Conservation (phyloP, 2,888 invertebrate species). For the Phanerotoma sp. region DNA sequence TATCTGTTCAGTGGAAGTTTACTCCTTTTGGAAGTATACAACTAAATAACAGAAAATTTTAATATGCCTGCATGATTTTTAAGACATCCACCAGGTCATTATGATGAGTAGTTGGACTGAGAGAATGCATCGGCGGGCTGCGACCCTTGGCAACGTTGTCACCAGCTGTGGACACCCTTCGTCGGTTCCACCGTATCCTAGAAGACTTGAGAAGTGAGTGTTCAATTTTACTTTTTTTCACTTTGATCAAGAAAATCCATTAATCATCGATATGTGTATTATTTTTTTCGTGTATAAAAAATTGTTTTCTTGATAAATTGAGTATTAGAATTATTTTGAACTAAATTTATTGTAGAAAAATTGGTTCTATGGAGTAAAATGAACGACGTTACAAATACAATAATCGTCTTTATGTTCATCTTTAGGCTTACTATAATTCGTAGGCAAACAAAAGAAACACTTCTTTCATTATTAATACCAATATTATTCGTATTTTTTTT, state of each 20-base stretch:
- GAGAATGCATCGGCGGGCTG: conserved; percentile 88
- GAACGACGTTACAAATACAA: no score
- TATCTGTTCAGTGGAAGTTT: not conserved
- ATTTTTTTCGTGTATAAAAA: not conserved
- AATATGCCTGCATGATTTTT: conserved; percentile 9
- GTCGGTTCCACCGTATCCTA: conserved; percentile 71
- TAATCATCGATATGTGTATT: no score
- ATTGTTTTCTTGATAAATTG: not conserved
- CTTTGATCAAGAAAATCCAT: no score
- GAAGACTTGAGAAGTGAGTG: conserved; percentile 73
- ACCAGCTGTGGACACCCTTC: conserved; percentile 88
- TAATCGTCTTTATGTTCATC: no score
- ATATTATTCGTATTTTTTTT: no score
- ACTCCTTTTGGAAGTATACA: not conserved
- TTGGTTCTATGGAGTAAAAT: no score
- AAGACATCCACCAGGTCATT: conserved; percentile 1
- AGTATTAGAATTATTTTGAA: not conserved
- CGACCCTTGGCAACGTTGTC: conserved; percentile 86
- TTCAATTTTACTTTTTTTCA: no score
- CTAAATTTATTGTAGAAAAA: conserved; percentile 21
- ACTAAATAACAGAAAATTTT: no score
- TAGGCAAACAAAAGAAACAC: no score
- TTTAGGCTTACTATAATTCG: no score
- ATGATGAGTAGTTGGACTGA: conserved; percentile 89
- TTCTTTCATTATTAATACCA: no score